A percentile compares a stretch with the other conserved stretches of the same genome.
Evolutionary conservation across 2,113 vertebrate genomes (phyloP).

Genomic region (Malurus cyaneus): DNA sequence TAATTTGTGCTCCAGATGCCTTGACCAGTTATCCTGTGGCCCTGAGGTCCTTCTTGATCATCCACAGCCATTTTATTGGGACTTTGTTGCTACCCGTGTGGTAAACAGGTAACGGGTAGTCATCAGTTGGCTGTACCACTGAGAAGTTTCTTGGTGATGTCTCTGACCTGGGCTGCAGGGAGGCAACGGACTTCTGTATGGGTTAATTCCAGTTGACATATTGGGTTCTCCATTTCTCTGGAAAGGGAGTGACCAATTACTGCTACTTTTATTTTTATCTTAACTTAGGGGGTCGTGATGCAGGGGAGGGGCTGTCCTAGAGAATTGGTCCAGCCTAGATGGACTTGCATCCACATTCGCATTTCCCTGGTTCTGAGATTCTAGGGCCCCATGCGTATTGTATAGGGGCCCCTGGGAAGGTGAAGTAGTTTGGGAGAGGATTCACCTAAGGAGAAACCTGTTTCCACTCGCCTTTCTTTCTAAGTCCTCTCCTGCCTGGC

Average conservation of each 20-base stretch:
- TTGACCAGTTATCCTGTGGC: neutral
- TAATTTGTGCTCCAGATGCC: neutral
- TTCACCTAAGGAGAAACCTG: neutral
- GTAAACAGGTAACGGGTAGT: neutral
- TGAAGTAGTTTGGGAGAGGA: neutral
- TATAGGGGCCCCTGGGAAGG: neutral
- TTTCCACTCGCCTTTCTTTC: neutral
- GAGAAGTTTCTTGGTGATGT: neutral
- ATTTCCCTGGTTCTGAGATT: neutral
- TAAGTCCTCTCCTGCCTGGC: neutral
- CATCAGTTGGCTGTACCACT: neutral
- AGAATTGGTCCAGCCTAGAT: rapidly evolving
- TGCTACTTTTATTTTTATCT: neutral
- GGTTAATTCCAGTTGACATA: neutral
- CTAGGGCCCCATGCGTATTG: neutral
- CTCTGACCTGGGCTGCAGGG: neutral
- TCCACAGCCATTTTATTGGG: neutral
- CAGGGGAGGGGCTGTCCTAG: neutral
- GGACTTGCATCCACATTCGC: neutral
- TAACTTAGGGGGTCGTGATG: neutral
- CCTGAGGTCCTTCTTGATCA: neutral
- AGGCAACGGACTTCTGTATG: neutral
- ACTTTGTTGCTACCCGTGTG: neutral
- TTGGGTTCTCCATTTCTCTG: neutral
- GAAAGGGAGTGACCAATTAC: neutral